Conservation (phyloP, 1,140 invertebrate species). For the Paraescarpia echinospica region DNA sequence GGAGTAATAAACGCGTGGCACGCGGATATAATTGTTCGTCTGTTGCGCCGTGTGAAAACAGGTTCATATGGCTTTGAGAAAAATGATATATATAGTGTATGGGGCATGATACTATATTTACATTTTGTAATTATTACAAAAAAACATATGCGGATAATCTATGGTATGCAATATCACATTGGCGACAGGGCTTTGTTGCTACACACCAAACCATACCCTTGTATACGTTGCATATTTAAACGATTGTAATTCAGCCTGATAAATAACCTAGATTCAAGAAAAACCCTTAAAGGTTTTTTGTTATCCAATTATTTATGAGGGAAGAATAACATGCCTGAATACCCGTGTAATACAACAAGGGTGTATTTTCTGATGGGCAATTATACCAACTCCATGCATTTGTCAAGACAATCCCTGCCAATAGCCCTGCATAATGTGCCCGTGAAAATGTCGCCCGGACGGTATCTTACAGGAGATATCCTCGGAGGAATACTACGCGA, state of each 20-base stretch:
- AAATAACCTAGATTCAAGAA: not conserved
- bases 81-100: no score
- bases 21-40: no score
- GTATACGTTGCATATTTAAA: not conserved
- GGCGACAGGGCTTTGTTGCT: not conserved
- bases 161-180: not conserved
- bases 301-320: not conserved
- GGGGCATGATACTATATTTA: no score
- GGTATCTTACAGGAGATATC: not conserved
- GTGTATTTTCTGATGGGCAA: not conserved
- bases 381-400: not conserved
- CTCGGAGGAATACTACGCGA: not conserved
- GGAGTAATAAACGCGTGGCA: no score
- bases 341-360: not conserved
- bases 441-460: no score
- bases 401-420: not conserved
- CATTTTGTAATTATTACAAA: no score
- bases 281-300: not conserved
- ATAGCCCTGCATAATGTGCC: not conserved
- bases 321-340: not conserved
- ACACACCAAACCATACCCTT: not conserved
- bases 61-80: no score
- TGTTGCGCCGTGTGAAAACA: no score
- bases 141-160: no score
- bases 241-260: not conserved